phyloP scores from a whole-genome alignment of 2,113 vertebrate genomes.

The Chaetodon auriga region DNA sequence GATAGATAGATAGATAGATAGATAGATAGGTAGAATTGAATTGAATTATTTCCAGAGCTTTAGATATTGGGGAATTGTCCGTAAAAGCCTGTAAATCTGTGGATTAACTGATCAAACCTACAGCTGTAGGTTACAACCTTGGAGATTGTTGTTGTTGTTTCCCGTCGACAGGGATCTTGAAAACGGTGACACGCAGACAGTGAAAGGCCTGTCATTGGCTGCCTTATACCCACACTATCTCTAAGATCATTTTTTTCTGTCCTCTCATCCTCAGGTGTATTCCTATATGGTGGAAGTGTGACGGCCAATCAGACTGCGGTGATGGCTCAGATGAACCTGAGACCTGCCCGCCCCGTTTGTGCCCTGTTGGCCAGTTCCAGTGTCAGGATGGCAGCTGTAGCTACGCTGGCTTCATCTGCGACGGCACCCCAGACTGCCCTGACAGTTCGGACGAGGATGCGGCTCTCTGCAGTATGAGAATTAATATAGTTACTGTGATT shows the following conservation, averaged over 20 bases:
- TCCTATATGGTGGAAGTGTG: constrained; percentile 84
- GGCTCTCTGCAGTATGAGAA: constrained; percentile 81
- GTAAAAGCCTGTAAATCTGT: background rate
- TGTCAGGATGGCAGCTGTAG: constrained; percentile 82
- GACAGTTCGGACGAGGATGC: constrained; percentile 83
- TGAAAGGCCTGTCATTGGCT: too few species aligned
- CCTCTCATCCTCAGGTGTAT: constrained; percentile 68
- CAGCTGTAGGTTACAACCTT: too few species aligned
- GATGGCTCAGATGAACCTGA: constrained; percentile 82
- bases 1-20: too few species aligned
- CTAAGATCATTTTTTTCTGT: background rate
- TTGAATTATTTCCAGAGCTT: background rate
- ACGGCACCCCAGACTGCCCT: constrained; percentile 72
- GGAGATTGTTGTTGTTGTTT: too few species aligned
- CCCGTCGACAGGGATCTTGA: too few species aligned
- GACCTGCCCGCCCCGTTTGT: constrained; percentile 75
- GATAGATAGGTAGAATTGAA: too few species aligned
- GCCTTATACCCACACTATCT: too few species aligned
- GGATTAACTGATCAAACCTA: too few species aligned
- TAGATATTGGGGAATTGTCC: background rate
- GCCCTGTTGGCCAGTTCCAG: constrained; percentile 80
- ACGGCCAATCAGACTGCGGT: constrained; percentile 78
- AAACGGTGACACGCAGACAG: too few species aligned
- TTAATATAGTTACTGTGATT: background rate
- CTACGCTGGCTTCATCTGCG: constrained; percentile 76